Evolutionary conservation across 2,797 vertebrate genomes (phyloP).

Genomic region (Semotilus atromaculatus): DNA sequence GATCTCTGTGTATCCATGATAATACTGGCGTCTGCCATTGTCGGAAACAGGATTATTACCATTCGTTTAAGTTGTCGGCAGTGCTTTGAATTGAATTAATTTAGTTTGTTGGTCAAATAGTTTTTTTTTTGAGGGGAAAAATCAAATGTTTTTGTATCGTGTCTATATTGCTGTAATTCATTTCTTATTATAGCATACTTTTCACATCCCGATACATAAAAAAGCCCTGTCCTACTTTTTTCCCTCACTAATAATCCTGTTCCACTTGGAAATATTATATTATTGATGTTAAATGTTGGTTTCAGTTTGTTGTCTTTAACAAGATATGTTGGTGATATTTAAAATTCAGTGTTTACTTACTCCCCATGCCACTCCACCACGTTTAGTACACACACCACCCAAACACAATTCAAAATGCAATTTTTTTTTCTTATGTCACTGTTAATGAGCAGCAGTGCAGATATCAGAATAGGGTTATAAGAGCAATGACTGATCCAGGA

Average conservation of each 20-base stretch:
- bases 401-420: constrained; percentile 9
- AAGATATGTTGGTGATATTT: neutral
- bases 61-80: neutral
- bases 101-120: too few relatives aligned
- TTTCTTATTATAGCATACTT: neutral
- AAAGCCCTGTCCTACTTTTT: neutral
- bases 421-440: constrained; percentile 13
- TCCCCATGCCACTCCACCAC: neutral
- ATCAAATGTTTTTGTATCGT: neutral
- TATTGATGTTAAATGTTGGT: constrained; percentile 6
- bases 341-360: constrained; percentile 24
- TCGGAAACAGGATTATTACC: neutral
- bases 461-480: constrained; percentile 64
- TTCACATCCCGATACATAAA: neutral
- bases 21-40: too few relatives aligned
- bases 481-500: constrained; percentile 48
- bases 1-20: neutral
- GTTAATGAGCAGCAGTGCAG: constrained; percentile 45
- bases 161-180: neutral
- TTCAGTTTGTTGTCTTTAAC: neutral
- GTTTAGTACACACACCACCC: neutral
- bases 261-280: neutral
- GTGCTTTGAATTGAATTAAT: too few relatives aligned
- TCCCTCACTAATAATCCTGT: neutral
- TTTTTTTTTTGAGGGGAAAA: neutral